A percentile compares a stretch with the other conserved stretches of the same genome.
Evolutionary conservation across 2,888 invertebrate genomes (phyloP).

Genomic region (Cheilosia impressa): DNA sequence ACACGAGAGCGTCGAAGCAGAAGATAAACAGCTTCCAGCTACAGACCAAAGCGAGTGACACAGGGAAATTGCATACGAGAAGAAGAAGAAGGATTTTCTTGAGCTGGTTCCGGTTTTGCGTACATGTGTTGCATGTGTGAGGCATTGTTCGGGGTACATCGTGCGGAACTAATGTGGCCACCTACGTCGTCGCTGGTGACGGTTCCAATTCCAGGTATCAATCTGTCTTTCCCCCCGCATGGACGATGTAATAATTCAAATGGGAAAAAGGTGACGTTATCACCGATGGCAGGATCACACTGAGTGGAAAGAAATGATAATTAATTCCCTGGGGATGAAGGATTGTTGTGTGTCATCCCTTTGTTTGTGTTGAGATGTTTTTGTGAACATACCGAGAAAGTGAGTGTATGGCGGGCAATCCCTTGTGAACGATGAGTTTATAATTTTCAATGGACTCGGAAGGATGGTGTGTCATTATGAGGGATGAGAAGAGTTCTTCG

Average conservation of each 20-base stretch:
- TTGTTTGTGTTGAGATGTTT: neutral
- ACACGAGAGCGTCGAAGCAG: slow-evolving; percentile 11
- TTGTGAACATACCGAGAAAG: neutral
- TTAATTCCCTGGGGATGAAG: slow-evolving; percentile 2
- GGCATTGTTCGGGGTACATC: slow-evolving; percentile 7
- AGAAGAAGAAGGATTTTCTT: slow-evolving; percentile 16
- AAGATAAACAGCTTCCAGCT: slow-evolving; percentile 46
- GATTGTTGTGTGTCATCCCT: neutral
- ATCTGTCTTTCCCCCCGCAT: slow-evolving; percentile 19
- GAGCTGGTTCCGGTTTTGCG: slow-evolving; percentile 52
- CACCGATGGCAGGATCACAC: slow-evolving; percentile 21
- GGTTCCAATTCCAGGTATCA: slow-evolving; percentile 50
- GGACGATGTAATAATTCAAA: slow-evolving; percentile 10
- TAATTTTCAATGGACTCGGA: no score
- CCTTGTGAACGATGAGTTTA: neutral
- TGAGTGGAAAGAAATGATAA: neutral
- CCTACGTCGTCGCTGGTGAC: slow-evolving; percentile 54
- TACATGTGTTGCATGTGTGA: neutral
- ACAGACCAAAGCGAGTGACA: slow-evolving; percentile 21
- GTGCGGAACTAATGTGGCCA: slow-evolving; percentile 67
- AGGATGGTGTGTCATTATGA: no score
- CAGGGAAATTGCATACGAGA: neutral
- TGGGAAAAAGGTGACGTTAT: slow-evolving; percentile 33
- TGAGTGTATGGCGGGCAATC: neutral
- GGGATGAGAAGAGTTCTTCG: no score